These are phyloP conservation scores for Pogoniulus pusillus DNA, from an alignment of 2,797 vertebrate genomes.

Conservation along the genomic window DNA sequence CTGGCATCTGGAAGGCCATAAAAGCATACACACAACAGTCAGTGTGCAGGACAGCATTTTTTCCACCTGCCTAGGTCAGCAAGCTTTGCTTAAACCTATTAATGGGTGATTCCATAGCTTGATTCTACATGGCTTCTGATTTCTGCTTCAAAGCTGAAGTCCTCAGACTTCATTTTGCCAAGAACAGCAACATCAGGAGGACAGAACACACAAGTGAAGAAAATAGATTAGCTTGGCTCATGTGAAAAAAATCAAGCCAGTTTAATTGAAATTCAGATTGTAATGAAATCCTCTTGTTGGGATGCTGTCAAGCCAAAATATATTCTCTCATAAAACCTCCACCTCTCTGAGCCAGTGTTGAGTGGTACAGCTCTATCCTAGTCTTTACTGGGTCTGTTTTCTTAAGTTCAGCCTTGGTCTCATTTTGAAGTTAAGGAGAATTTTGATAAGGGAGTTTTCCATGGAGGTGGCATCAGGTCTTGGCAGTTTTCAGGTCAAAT, in stretches of 20 bases:
- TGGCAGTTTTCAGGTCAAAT: neutral
- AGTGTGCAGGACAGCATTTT: neutral
- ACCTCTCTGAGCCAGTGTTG: rapidly evolving
- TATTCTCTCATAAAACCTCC: rapidly evolving
- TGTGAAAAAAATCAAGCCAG: neutral
- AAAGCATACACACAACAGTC: neutral
- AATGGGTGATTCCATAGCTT: neutral
- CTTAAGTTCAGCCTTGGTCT: neutral
- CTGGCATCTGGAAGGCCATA: neutral
- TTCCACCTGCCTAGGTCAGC: neutral
- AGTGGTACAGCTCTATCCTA: neutral
- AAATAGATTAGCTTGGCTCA: neutral
- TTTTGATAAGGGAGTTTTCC: neutral
- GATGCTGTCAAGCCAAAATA: neutral
- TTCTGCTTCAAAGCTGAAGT: neutral
- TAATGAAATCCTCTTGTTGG: neutral
- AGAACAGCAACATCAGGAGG: neutral
- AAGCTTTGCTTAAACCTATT: neutral
- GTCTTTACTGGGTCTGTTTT: neutral
- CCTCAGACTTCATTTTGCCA: neutral
- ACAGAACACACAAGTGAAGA: neutral
- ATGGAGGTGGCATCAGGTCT: neutral
- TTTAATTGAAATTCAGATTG: neutral
- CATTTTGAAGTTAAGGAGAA: neutral
- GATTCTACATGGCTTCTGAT: neutral